These are phyloP conservation scores for Scyliorhinus canicula DNA, from an alignment of 2,797 vertebrate species.

Conservation along the genomic window DNA sequence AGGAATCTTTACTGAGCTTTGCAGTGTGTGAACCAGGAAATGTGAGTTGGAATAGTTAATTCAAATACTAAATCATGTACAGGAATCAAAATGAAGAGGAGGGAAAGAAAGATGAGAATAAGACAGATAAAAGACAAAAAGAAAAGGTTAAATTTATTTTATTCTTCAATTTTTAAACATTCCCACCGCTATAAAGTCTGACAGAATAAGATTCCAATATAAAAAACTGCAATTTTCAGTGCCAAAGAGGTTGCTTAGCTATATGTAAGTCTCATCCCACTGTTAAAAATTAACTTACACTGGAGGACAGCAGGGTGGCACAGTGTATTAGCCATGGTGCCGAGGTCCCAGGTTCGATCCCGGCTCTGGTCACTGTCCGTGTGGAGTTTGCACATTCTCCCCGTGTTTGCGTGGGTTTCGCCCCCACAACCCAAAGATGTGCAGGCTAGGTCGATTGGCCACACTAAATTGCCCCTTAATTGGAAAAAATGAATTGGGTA, in stretches of 20 bases:
- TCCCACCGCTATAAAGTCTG: neutral
- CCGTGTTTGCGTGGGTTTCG: too few relatives aligned
- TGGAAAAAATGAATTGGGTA: too few relatives aligned
- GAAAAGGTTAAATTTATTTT: neutral
- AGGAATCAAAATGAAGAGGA: neutral
- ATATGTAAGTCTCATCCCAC: neutral
- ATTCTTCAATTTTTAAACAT: neutral
- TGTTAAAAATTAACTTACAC: neutral
- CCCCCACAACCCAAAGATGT: too few relatives aligned
- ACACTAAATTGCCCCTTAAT: too few relatives aligned
- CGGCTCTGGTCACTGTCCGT: too few relatives aligned
- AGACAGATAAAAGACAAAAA: neutral
- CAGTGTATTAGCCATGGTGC: too few relatives aligned
- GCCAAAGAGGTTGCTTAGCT: neutral
- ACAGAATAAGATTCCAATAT: neutral
- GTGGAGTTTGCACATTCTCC: too few relatives aligned
- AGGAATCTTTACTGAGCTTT: neutral
- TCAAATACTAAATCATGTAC: neutral
- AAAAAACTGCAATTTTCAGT: neutral
- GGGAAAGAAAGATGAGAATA: neutral
- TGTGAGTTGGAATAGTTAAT: neutral
- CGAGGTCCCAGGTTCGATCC: too few relatives aligned
- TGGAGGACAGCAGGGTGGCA: too few relatives aligned
- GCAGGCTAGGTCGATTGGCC: too few relatives aligned
- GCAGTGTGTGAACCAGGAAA: neutral